Percentiles rank a stretch among this genome's conserved stretches.
phyloP scores from a whole-genome alignment of 2,888 invertebrate genomes.

The Drosophila hawaiiensis region DNA sequence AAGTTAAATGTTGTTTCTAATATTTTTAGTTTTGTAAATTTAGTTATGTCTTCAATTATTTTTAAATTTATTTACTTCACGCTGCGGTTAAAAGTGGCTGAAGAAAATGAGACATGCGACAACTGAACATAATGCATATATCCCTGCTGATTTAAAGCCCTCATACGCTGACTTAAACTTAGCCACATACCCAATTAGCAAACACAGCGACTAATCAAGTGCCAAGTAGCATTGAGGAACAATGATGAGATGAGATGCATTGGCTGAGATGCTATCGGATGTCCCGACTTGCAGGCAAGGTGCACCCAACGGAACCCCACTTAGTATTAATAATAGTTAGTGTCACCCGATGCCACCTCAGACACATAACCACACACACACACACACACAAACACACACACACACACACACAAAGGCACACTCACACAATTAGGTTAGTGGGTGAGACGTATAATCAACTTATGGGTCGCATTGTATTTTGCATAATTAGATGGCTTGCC shows the following conservation, averaged over 20 bases:
- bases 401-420: constrained; percentile 10
- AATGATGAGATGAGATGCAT: constrained; percentile 54
- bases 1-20: rapidly evolving
- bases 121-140: constrained; percentile 56
- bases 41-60: neutral
- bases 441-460: constrained; percentile 79
- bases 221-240: constrained; percentile 74
- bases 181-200: constrained; percentile 60
- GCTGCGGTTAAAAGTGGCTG: neutral
- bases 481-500: constrained; percentile 72
- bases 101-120: constrained; percentile 13
- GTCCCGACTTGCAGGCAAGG: constrained; percentile 56
- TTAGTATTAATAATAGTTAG: constrained; percentile 54
- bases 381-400: constrained; percentile 1
- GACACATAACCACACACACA: constrained; percentile 10
- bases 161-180: constrained; percentile 3
- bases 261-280: constrained; percentile 55
- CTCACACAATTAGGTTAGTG: constrained; percentile 73
- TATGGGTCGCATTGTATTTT: constrained; percentile 71
- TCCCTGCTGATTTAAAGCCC: constrained; percentile 13
- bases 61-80: neutral
- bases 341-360: constrained; percentile 47
- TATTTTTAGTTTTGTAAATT: neutral
- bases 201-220: constrained; percentile 69
- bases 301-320: constrained; percentile 33